Conservation (phyloP, 1,140 invertebrate species). For the Achroia grisella region DNA sequence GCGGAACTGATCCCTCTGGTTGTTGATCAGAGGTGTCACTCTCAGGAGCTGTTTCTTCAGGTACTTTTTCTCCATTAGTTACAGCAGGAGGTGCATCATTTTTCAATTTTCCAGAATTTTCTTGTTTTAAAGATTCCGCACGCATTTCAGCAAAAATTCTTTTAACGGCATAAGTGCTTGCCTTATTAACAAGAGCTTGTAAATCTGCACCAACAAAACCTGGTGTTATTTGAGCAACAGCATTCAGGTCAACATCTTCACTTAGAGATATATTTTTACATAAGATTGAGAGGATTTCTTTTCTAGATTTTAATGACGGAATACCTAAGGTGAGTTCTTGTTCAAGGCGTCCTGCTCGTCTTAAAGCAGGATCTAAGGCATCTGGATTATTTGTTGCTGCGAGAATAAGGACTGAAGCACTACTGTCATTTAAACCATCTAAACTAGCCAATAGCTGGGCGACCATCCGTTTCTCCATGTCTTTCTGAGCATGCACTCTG, state of each 20-base stretch:
- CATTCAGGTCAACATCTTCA: conserved; percentile 80
- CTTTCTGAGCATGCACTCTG: conserved; percentile 89
- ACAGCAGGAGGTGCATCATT: conserved; percentile 15
- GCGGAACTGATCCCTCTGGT: conserved; percentile 6
- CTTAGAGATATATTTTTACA: no score
- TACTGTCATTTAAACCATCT: conserved; percentile 84
- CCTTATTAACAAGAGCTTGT: conserved; percentile 88
- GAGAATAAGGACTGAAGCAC: conserved; percentile 87
- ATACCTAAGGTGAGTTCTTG: conserved; percentile 95
- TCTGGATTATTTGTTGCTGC: conserved; percentile 97
- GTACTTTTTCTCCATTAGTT: conserved; percentile 50
- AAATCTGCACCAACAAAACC: conserved; percentile 99
- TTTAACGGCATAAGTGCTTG: conserved; percentile 90
- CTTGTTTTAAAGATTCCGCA: conserved; percentile 19
- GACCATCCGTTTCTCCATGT: conserved; percentile 97
- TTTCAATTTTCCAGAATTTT: conserved; percentile 19
- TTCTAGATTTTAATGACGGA: conserved; percentile 87
- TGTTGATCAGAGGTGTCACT: conserved; percentile 18
- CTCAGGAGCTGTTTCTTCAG: conserved; percentile 26
- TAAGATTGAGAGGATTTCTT: conserved; percentile 84
- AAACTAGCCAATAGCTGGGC: conserved; percentile 92
- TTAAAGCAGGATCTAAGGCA: conserved; percentile 92
- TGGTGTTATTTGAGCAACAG: conserved; percentile 89
- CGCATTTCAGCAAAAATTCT: conserved; percentile 56
- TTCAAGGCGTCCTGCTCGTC: conserved; percentile 93